phyloP scores from a whole-genome alignment of 2,797 vertebrate genomes.

The Mormyrops attenuatus region DNA sequence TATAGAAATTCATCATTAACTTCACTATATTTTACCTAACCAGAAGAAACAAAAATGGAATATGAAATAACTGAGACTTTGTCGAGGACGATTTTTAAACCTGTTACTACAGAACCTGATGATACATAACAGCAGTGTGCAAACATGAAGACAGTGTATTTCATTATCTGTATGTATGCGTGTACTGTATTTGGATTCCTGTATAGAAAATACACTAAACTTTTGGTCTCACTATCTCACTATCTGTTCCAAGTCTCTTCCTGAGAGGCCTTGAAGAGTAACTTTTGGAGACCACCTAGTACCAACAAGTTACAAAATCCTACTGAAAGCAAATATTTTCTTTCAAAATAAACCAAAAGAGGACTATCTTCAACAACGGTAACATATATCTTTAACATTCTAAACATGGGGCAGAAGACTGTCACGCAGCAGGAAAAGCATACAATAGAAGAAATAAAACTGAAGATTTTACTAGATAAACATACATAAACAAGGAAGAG shows the following conservation, averaged over 20 bases:
- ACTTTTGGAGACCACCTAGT: not conserved
- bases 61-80: not conserved
- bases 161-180: not conserved
- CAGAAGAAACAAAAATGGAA: not conserved
- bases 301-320: not conserved
- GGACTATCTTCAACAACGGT: not conserved
- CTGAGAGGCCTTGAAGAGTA: not conserved
- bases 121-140: not conserved
- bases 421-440: not conserved
- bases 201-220: not conserved
- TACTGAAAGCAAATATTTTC: not conserved
- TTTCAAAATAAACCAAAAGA: not conserved
- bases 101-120: not conserved
- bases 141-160: not conserved
- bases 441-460: not conserved
- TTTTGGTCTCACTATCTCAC: too few relatives aligned
- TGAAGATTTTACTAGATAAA: constrained; percentile 4
- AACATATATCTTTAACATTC: not conserved
- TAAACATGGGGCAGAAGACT: not conserved
- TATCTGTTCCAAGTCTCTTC: not conserved
- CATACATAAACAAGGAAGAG: not conserved
- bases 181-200: not conserved
- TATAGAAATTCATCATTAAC: not conserved
- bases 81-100: not conserved
- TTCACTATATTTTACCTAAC: not conserved